Percentiles rank a stretch among this genome's conserved stretches.
phyloP scores from a whole-genome alignment of 2,888 invertebrate species.

The Cepaea hortensis region DNA sequence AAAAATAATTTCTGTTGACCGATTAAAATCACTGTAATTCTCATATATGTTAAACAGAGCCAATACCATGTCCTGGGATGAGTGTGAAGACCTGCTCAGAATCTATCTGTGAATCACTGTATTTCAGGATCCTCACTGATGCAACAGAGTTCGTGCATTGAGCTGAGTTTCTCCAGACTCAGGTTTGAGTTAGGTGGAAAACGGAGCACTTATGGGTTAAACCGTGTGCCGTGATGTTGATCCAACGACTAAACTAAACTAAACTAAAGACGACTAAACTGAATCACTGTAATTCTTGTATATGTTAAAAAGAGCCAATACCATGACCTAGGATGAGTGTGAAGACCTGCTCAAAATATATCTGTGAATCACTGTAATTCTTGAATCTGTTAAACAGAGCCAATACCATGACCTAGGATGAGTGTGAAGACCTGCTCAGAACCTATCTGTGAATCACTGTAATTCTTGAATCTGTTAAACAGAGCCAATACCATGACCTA shows the following conservation, averaged over 20 bases:
- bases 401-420: slow-evolving; percentile 2
- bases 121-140: too few relatives aligned
- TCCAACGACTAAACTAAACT: too few relatives aligned
- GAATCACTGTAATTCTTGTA: too few relatives aligned
- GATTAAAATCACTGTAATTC: slow-evolving; percentile 14
- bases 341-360: slow-evolving; percentile 18
- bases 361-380: slow-evolving; percentile 18
- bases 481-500: background rate
- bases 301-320: background rate
- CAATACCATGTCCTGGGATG: slow-evolving; percentile 8
- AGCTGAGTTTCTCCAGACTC: too few relatives aligned
- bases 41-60: background rate
- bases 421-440: slow-evolving; percentile 14
- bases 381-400: too few relatives aligned
- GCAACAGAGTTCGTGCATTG: too few relatives aligned
- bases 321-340: slow-evolving; percentile 11
- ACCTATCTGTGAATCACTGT: slow-evolving; percentile 29
- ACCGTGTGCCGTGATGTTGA: too few relatives aligned
- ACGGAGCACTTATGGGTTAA: too few relatives aligned
- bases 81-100: slow-evolving; percentile 25
- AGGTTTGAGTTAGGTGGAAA: too few relatives aligned
- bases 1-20: too few relatives aligned
- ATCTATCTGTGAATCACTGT: slow-evolving; percentile 31
- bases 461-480: too few relatives aligned
- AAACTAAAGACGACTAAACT: too few relatives aligned